These are phyloP conservation scores for Cephus sareptanus DNA, from an alignment of 2,888 invertebrate genomes.

Conservation along the genomic window DNA sequence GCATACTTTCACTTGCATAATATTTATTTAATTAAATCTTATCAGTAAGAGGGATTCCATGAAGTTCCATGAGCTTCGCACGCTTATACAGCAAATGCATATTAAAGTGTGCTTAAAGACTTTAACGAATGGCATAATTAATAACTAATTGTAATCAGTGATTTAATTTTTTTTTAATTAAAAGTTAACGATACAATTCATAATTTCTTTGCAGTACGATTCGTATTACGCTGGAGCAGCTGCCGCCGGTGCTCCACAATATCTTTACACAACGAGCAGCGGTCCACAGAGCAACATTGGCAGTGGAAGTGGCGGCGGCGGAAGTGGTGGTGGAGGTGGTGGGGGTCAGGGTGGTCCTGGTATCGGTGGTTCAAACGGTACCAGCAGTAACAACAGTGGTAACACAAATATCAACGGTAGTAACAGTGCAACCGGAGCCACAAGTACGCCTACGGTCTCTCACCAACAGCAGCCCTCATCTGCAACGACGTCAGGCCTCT, in stretches of 20 bases:
- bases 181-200: too few relatives aligned
- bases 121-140: too few relatives aligned
- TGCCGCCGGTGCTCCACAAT: conserved; percentile 61
- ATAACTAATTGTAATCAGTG: too few relatives aligned
- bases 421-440: conserved; percentile 40
- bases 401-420: conserved; percentile 37
- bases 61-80: too few relatives aligned
- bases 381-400: conserved; percentile 48
- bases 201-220: conserved; percentile 56
- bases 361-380: conserved; percentile 45
- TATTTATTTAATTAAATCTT: too few relatives aligned
- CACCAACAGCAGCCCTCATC: too few relatives aligned
- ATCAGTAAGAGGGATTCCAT: too few relatives aligned
- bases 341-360: conserved; percentile 43
- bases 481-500: too few relatives aligned
- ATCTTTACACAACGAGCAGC: conserved; percentile 64
- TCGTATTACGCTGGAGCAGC: conserved; percentile 62
- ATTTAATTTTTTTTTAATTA: too few relatives aligned
- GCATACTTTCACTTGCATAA: too few relatives aligned
- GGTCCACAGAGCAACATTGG: conserved; percentile 56
- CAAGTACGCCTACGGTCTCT: conserved; percentile 37
- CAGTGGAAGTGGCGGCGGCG: conserved; percentile 39
- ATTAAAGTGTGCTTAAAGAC: too few relatives aligned
- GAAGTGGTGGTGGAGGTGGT: conserved; percentile 34
- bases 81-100: too few relatives aligned